phyloP scores from a whole-genome alignment of 2,888 invertebrate genomes.

The Bimastos eiseni region DNA sequence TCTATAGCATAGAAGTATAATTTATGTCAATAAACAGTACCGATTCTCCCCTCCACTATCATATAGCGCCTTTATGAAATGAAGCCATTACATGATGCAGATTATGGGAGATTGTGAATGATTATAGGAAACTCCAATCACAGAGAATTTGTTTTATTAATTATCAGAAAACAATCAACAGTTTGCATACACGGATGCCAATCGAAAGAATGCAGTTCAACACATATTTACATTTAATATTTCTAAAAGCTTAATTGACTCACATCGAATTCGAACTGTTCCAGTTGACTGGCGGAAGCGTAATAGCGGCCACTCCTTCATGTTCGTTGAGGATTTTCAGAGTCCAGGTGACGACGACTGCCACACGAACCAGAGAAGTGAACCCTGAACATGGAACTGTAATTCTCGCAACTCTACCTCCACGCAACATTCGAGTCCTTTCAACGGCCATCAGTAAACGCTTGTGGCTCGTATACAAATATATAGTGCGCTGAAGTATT shows the following conservation, averaged over 20 bases:
- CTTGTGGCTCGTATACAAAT: too few relatives aligned
- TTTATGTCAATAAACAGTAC: too few relatives aligned
- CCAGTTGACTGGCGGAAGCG: not conserved
- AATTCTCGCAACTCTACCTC: not conserved
- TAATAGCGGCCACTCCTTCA: not conserved
- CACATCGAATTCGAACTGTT: constrained; percentile 9
- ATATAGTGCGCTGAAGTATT: not conserved
- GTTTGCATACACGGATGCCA: too few relatives aligned
- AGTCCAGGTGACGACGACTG: not conserved
- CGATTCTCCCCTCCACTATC: too few relatives aligned
- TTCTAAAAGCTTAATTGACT: not conserved
- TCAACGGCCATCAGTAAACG: not conserved
- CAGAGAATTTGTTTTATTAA: too few relatives aligned
- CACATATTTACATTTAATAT: not conserved
- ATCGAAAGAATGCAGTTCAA: not conserved
- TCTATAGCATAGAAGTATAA: too few relatives aligned
- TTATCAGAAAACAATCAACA: too few relatives aligned
- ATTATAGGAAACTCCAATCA: too few relatives aligned
- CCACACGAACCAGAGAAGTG: not conserved
- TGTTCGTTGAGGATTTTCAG: not conserved
- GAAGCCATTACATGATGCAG: too few relatives aligned
- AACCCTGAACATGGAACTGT: not conserved
- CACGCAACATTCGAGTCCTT: not conserved
- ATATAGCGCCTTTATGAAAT: too few relatives aligned
- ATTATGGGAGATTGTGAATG: too few relatives aligned